phyloP scores from a whole-genome alignment of 2,797 vertebrate genomes.

The Syngnathus rostellatus region DNA sequence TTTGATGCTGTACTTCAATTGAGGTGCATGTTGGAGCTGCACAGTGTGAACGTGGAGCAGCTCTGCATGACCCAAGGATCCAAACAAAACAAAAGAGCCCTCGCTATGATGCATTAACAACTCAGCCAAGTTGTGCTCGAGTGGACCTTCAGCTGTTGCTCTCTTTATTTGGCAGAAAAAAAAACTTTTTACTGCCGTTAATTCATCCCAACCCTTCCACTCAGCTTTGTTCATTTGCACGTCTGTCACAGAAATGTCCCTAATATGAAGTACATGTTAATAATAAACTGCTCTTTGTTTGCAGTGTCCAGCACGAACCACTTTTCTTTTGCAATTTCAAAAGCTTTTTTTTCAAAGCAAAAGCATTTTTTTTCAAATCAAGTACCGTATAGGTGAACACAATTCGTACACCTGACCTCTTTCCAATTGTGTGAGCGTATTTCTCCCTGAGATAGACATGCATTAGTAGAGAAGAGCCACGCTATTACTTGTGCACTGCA shows the following conservation, averaged over 20 bases:
- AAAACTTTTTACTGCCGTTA: not conserved
- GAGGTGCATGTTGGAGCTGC: slow-evolving; percentile 17
- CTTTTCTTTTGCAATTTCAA: not conserved
- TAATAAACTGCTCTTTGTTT: slow-evolving; percentile 23
- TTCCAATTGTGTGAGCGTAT: not conserved
- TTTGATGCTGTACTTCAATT: slow-evolving; percentile 20
- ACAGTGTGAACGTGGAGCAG: slow-evolving; percentile 15
- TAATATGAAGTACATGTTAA: slow-evolving; percentile 19
- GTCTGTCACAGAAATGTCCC: slow-evolving; percentile 19
- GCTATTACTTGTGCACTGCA: not conserved
- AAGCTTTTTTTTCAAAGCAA: slow-evolving; percentile 3
- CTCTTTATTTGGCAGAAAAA: slow-evolving; percentile 23
- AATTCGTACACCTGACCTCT: not conserved
- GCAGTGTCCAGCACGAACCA: slow-evolving; percentile 11
- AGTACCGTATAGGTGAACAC: not conserved
- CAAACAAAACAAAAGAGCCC: slow-evolving; percentile 35
- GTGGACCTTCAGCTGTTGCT: slow-evolving; percentile 22
- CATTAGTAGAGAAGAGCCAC: not conserved
- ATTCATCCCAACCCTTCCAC: slow-evolving; percentile 7
- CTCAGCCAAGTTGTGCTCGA: slow-evolving; percentile 36
- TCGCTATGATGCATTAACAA: slow-evolving; percentile 32
- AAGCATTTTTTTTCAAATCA: slow-evolving; percentile 1
- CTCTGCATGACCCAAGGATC: slow-evolving; percentile 25
- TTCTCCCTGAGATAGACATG: not conserved
- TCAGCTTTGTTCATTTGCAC: not conserved